Percentiles rank a stretch among this genome's conserved stretches.
Evolutionary conservation across 2,797 vertebrate genomes (phyloP).

Genomic region (Chromobotia macracanthus): DNA sequence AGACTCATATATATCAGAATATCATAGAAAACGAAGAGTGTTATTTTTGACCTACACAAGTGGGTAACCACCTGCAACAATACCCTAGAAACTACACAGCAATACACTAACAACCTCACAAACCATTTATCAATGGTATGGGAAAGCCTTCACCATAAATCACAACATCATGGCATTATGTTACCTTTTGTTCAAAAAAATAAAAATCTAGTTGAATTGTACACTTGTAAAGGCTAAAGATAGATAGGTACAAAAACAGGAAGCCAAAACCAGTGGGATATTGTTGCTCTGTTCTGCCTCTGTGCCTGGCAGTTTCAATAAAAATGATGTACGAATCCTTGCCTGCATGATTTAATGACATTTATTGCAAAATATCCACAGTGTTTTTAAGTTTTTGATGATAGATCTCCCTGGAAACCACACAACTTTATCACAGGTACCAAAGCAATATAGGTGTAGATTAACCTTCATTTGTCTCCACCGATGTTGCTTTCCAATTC

Average conservation of each 20-base stretch:
- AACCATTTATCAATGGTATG: background rate
- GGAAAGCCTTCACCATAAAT: background rate
- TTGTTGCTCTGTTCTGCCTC: background rate
- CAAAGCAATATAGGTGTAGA: slow-evolving; percentile 32
- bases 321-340: background rate
- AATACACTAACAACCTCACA: too few species aligned
- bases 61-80: too few species aligned
- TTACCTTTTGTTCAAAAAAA: background rate
- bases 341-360: slow-evolving; percentile 11
- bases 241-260: background rate
- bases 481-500: slow-evolving; percentile 1
- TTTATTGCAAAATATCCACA: background rate
- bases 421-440: background rate
- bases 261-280: background rate
- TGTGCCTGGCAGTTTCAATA: background rate
- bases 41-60: too few species aligned
- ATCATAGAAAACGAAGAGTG: too few species aligned
- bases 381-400: background rate
- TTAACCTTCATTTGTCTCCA: slow-evolving; percentile 13
- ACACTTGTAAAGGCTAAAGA: background rate
- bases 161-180: background rate
- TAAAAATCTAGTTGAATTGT: slow-evolving; percentile 9
- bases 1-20: too few species aligned
- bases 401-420: background rate
- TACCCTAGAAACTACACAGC: too few species aligned